These are phyloP conservation scores for Melinopterus prodromus DNA, from an alignment of 2,888 invertebrate genomes.

Conservation along the genomic window DNA sequence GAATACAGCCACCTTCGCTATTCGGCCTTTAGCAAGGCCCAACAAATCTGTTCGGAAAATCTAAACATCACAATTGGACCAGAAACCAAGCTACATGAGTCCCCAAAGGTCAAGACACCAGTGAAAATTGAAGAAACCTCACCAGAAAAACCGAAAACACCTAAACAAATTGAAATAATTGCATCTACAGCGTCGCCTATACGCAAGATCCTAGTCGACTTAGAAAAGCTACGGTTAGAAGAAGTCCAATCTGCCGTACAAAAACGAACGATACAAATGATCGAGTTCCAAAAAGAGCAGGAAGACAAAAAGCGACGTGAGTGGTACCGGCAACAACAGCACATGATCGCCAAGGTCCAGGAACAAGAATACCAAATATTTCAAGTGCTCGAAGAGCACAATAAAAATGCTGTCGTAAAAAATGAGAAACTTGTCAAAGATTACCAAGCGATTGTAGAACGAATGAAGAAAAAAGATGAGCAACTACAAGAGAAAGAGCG, in stretches of 20 bases:
- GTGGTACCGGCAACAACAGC: conserved; percentile 55
- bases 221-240: conserved; percentile 49
- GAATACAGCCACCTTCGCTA: not conserved
- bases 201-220: conserved; percentile 34
- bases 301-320: conserved; percentile 47
- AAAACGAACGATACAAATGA: conserved; percentile 54
- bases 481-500: conserved; percentile 63
- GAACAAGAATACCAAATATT: conserved; percentile 62
- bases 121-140: not conserved
- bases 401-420: conserved; percentile 64
- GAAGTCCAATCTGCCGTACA: conserved; percentile 55
- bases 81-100: not conserved
- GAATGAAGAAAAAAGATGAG: conserved; percentile 63
- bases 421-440: conserved; percentile 64
- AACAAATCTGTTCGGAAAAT: not conserved
- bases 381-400: conserved; percentile 63
- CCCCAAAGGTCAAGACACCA: not conserved
- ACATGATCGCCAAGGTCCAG: conserved; percentile 58
- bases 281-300: conserved; percentile 53
- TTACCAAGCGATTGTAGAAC: conserved; percentile 56
- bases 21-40: not conserved
- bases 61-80: not conserved
- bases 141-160: not conserved
- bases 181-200: conserved; percentile 8
- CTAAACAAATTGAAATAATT: not conserved